phyloP scores from a whole-genome alignment of 2,888 invertebrate species.

The Drosophila ustulata region DNA sequence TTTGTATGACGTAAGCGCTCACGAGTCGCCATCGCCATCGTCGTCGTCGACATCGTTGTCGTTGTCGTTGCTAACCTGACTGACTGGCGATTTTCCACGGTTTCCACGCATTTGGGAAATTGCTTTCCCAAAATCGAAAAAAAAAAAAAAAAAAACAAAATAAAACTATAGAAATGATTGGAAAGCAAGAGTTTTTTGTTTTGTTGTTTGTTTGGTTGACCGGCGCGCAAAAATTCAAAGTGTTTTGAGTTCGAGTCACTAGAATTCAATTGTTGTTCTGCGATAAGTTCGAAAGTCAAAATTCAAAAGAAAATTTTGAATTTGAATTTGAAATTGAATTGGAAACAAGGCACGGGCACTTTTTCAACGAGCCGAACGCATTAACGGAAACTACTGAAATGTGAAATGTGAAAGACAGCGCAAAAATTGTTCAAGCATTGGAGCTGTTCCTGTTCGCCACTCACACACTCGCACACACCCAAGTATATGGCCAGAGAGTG shows the following conservation, averaged over 20 bases:
- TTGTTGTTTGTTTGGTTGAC: background rate
- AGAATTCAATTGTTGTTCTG: background rate
- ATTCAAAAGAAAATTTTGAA: conserved; percentile 5
- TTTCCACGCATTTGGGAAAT: conserved; percentile 40
- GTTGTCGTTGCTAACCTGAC: conserved; percentile 48
- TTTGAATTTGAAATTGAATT: conserved; percentile 6
- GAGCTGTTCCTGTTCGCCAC: conserved; percentile 63
- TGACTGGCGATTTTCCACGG: conserved; percentile 40
- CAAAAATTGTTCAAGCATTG: conserved; percentile 72
- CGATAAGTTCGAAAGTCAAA: background rate
- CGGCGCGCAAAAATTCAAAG: background rate
- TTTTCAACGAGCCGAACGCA: conserved; percentile 67
- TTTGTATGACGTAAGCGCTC: conserved; percentile 75
- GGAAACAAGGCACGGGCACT: conserved; percentile 29
- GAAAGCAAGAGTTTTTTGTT: background rate
- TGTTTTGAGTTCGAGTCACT: background rate
- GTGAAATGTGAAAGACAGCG: conserved; percentile 77
- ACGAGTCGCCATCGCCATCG: conserved; percentile 52
- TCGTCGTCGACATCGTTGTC: conserved; percentile 18
- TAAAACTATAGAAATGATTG: background rate
- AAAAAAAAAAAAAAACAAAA: background rate
- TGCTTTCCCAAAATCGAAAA: conserved; percentile 2
- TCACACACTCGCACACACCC: conserved; percentile 26
- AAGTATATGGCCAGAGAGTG: conserved; percentile 7
- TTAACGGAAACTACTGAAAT: conserved; percentile 79